Conservation (phyloP, 2,113 vertebrate genomes). For the Diadophis punctatus region DNA sequence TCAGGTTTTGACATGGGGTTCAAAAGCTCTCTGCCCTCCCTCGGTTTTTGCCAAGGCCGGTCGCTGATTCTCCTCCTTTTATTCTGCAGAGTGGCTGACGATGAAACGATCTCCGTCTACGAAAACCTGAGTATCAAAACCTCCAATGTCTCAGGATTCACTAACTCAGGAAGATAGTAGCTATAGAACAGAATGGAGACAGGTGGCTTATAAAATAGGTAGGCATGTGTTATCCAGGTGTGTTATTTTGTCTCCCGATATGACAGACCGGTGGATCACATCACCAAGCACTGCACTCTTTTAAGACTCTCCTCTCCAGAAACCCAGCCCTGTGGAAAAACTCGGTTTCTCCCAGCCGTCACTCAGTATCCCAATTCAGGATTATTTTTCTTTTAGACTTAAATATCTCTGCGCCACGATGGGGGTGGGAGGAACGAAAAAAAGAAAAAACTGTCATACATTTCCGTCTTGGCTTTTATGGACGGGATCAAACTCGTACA, state of each 20-base stretch:
- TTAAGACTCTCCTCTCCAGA: neutral
- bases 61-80: neutral
- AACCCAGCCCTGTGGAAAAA: neutral
- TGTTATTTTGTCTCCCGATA: neutral
- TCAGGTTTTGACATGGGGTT: neutral
- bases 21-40: neutral
- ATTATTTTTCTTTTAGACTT: neutral
- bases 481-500: neutral
- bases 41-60: neutral
- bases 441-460: neutral
- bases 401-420: neutral
- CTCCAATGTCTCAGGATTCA: slow-evolving; percentile 73
- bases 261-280: no score
- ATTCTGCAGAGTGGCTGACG: slow-evolving; percentile 69
- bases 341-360: neutral
- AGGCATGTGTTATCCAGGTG: neutral
- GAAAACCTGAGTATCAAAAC: slow-evolving; percentile 86
- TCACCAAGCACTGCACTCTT: neutral
- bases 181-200: neutral
- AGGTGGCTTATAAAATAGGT: slow-evolving; percentile 10
- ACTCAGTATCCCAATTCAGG: neutral
- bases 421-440: neutral
- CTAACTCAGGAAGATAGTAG: slow-evolving; percentile 75
- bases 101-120: slow-evolving; percentile 80
- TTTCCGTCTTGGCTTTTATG: neutral